A percentile compares a stretch with the other conserved stretches of the same genome.
Conservation (phyloP, 2,797 vertebrate genomes). For the Halcyon badia region DNA sequence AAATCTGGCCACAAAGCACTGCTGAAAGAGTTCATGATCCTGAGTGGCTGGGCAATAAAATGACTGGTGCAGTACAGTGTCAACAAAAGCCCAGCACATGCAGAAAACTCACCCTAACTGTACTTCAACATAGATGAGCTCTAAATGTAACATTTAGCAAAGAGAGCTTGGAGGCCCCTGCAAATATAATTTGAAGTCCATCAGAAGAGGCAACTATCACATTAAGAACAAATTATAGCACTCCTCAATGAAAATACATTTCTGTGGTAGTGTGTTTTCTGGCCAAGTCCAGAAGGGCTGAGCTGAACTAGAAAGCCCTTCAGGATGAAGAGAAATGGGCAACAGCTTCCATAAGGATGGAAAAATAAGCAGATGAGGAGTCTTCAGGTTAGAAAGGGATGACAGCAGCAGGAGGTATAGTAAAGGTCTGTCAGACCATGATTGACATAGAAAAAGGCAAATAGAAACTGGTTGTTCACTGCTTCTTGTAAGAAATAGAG, state of each 20-base stretch:
- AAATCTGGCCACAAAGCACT: neutral
- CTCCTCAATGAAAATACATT: neutral
- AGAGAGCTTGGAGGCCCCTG: neutral
- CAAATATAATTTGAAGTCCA: neutral
- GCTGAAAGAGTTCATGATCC: neutral
- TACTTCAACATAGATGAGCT: accelerated
- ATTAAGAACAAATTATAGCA: neutral
- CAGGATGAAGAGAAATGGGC: neutral
- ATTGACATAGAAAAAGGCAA: neutral
- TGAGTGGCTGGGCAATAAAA: neutral
- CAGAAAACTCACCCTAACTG: neutral
- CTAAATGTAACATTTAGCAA: neutral
- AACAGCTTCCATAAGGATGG: neutral
- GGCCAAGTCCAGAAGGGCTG: neutral
- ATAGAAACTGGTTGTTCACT: neutral
- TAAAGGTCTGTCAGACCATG: neutral
- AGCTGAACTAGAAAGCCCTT: neutral
- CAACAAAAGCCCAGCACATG: neutral
- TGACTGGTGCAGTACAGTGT: neutral
- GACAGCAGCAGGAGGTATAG: neutral
- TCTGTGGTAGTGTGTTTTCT: neutral
- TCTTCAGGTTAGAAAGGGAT: neutral
- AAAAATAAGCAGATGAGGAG: neutral
- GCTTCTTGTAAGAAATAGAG: neutral
- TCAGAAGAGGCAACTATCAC: neutral